A percentile compares a stretch with the other conserved stretches of the same genome.
Conservation (phyloP, 2,113 vertebrate species). For the Oreochromis spilurus region DNA sequence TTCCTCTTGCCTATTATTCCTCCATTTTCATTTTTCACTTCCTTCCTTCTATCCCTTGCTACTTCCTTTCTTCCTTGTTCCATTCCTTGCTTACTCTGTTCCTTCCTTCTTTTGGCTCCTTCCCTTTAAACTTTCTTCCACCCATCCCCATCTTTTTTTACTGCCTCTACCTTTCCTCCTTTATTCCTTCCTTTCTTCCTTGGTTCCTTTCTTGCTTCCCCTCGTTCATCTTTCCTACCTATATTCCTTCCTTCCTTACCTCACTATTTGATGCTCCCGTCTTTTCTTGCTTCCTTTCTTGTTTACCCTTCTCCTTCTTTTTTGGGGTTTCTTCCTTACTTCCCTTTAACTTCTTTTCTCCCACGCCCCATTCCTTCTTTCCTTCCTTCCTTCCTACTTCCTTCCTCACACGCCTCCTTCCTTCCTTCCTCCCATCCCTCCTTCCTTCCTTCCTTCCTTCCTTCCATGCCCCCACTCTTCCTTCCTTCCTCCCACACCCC, state of each 20-base stretch:
- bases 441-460: no score
- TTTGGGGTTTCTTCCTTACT: neutral
- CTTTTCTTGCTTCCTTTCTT: neutral
- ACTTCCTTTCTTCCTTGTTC: neutral
- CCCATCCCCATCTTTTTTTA: neutral
- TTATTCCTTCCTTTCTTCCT: neutral
- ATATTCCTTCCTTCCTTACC: accelerated
- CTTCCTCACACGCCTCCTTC: accelerated
- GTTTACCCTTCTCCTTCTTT: neutral
- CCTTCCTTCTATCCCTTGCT: neutral
- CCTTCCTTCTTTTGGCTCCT: neutral
- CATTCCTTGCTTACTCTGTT: neutral
- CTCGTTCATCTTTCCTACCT: neutral
- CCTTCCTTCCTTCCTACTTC: no score
- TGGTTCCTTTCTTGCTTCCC: neutral
- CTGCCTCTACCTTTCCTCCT: neutral
- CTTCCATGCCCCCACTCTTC: no score
- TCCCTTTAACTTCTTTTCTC: neutral
- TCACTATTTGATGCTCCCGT: neutral
- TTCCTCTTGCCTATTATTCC: neutral
- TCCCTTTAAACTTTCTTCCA: neutral
- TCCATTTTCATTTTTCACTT: neutral
- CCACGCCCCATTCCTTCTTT: accelerated
- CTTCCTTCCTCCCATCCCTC: no score
- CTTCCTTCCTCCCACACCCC: no score